Percentiles rank a stretch among this genome's conserved stretches.
phyloP scores from a whole-genome alignment of 2,797 vertebrate species.

The Bradypodion pumilum region DNA sequence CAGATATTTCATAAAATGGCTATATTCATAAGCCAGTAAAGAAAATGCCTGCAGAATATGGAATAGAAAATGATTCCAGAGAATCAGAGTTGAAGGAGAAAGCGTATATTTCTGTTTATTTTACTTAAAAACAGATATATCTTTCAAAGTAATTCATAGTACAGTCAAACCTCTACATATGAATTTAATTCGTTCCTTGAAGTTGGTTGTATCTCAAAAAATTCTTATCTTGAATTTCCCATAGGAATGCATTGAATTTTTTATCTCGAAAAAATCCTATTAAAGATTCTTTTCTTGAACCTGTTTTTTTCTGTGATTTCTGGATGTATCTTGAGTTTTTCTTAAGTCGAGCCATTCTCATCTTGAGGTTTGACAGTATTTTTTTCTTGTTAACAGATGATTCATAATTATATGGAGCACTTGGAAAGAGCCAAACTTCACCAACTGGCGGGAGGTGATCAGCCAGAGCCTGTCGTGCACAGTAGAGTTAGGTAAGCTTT shows the following conservation, averaged over 20 bases:
- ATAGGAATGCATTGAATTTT: too few species aligned
- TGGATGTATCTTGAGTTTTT: too few species aligned
- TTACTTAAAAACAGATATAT: constrained; percentile 22
- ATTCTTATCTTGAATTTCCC: too few species aligned
- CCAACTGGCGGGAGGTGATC: constrained; percentile 81
- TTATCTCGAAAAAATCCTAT: too few species aligned
- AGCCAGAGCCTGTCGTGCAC: constrained; percentile 79
- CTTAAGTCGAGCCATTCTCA: too few species aligned
- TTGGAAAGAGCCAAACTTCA: constrained; percentile 96
- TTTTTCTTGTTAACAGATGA: constrained; percentile 85
- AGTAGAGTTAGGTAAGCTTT: constrained; percentile 87
- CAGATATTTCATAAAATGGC: background rate
- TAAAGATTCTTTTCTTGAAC: too few species aligned
- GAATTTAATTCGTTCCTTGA: too few species aligned
- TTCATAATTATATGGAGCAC: constrained; percentile 99
- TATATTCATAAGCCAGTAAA: background rate
- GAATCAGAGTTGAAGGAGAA: background rate
- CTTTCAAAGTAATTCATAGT: constrained; percentile 4
- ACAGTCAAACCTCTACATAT: too few species aligned
- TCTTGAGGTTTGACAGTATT: too few species aligned
- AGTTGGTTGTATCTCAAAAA: too few species aligned
- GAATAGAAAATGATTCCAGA: background rate
- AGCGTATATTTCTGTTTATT: background rate
- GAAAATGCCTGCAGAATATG: constrained; percentile 16
- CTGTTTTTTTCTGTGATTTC: too few species aligned